Evolutionary conservation across 2,797 vertebrate species (phyloP).

Genomic region (Phrynocephalus guinanensis): DNA sequence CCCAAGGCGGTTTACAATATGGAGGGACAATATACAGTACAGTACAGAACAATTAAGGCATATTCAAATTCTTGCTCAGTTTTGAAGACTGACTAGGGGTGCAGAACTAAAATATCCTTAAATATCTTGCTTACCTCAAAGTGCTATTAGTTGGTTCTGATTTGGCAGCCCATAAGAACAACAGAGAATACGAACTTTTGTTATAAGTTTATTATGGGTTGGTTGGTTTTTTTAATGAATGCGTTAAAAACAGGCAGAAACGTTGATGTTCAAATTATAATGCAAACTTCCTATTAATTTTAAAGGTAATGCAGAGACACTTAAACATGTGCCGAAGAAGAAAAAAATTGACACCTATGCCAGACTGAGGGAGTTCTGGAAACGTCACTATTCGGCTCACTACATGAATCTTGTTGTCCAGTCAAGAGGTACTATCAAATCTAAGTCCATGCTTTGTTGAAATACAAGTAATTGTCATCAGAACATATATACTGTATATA

Average conservation of each 20-base stretch:
- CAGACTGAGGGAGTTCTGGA: constrained; percentile 90
- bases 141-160: no score
- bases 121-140: no score
- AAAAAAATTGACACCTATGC: constrained; percentile 89
- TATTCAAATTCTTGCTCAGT: no score
- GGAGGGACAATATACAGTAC: no score
- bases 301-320: constrained; percentile 86
- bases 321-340: constrained; percentile 83
- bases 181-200: neutral
- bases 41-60: no score
- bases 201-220: neutral
- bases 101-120: no score
- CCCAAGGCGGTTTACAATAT: no score
- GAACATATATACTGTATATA: no score
- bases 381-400: constrained; percentile 91
- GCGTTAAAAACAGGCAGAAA: no score
- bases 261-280: neutral
- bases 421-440: constrained; percentile 86
- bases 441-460: neutral
- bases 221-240: neutral
- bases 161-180: no score
- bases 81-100: no score
- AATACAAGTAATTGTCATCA: neutral
- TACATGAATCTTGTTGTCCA: constrained; percentile 96
- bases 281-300: constrained; percentile 36